phyloP scores from a whole-genome alignment of 2,113 vertebrate genomes.

The Telmatochromis sp. region DNA sequence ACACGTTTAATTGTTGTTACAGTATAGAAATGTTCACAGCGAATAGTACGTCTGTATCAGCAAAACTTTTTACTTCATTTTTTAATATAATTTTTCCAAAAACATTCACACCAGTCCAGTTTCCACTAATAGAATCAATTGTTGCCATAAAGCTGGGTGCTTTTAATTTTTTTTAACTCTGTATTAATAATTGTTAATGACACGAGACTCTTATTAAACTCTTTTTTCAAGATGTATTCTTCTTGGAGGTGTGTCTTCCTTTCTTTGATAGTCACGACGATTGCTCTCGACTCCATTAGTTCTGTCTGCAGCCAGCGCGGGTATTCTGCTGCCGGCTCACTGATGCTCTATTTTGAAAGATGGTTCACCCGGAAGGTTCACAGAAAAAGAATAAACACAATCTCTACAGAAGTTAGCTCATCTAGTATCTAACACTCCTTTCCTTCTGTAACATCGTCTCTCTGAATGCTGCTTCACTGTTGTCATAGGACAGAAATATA shows the following conservation, averaged over 20 bases:
- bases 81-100: background rate
- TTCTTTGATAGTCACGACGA: background rate
- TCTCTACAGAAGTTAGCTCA: background rate
- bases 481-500: background rate
- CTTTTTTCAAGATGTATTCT: background rate
- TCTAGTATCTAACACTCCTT: background rate
- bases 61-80: background rate
- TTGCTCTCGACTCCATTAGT: conserved; percentile 35
- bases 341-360: conserved; percentile 3
- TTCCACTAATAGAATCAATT: background rate
- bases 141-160: background rate
- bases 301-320: conserved; percentile 54
- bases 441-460: background rate
- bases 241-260: background rate
- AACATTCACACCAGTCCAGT: background rate
- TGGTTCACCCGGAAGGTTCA: background rate
- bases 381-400: background rate
- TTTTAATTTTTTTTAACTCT: background rate
- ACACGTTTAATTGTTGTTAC: background rate
- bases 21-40: background rate
- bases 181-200: background rate
- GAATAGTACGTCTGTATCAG: background rate
- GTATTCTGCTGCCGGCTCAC: background rate
- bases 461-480: background rate
- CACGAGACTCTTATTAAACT: background rate